Base-by-base conservation (phyloP, 2,113 vertebrate genomes). In the Paralichthys olivaceus region DNA sequence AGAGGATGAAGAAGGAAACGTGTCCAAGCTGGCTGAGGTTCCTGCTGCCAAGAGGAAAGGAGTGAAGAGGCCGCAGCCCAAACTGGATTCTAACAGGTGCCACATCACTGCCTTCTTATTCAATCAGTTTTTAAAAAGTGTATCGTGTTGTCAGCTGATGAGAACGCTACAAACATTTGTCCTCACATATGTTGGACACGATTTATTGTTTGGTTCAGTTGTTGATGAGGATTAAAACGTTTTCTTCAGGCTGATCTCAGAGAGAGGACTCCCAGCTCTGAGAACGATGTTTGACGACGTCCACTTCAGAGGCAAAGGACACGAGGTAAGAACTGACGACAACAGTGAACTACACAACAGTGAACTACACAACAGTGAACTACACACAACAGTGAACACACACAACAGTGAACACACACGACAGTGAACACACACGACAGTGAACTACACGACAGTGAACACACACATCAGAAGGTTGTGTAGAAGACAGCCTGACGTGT, bases 301-400 rank as follows among this genome's bases (percentile, higher is more conserved):
- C 29, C 94, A 87, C 45, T 99, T 97, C 81, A 97, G 94, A 94
- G 97, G 98, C 57, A 98, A 96, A 95, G 97, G 97, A 4, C 96
- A 97, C 0, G 98, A 99, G 96, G 98, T 98, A 72, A 92, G 93
- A 51, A 57, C 11, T 51, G 69, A 17, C 3, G 2, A 34, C 32
- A 34, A 8, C 32, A 34, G 32, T 9, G 32, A 34, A 2, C 32
- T 0, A 8, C 32, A 8, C 32, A 34, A 8, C 32, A 34, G 32
- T 9, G 32, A 34, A 2, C 32, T 0, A 8, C n/a, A 34, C n/a
- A n/a, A n/a, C n/a, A n/a, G n/a, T n/a, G n/a, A n/a, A n/a, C n/a
- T n/a, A n/a, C 32, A 8, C 32, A 34, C n/a, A n/a, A n/a, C n/a
- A n/a, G n/a, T n/a, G n/a, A n/a, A n/a, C n/a, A n/a, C n/a, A n/a